Evolutionary conservation across 2,888 invertebrate genomes (phyloP).

Genomic region (Oscheius sp.): DNA sequence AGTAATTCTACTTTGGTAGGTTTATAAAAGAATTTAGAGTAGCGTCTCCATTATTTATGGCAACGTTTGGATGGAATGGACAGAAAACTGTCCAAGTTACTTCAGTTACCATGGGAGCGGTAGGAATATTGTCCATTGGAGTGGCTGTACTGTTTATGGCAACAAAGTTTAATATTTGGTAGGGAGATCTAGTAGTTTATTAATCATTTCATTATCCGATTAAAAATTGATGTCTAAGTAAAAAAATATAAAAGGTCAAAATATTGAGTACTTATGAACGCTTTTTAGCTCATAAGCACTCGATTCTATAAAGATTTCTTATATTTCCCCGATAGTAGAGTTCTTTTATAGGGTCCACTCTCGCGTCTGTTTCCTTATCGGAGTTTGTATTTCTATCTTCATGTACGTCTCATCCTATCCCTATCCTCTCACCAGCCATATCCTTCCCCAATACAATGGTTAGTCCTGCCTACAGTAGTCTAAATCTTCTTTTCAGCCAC

Average conservation of each 20-base stretch:
- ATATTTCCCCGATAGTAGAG: not conserved
- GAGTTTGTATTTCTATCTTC: slow-evolving; percentile 36
- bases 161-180: slow-evolving; percentile 5
- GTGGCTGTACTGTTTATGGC: slow-evolving; percentile 39
- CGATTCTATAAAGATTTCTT: too few relatives aligned
- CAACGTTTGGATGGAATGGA: slow-evolving; percentile 47
- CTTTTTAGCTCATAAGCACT: too few relatives aligned
- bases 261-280: too few relatives aligned
- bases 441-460: slow-evolving; percentile 43
- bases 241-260: too few relatives aligned
- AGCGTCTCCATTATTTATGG: slow-evolving; percentile 41
- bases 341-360: slow-evolving; percentile 35
- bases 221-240: too few relatives aligned
- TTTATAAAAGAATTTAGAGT: slow-evolving; percentile 2
- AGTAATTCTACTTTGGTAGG: not conserved
- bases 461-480: not conserved
- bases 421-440: slow-evolving; percentile 32
- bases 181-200: too few relatives aligned
- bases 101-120: slow-evolving; percentile 38
- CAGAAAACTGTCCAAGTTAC: slow-evolving; percentile 36
- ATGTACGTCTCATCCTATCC: slow-evolving; percentile 48
- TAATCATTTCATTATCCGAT: slow-evolving; percentile 32
- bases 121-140: slow-evolving; percentile 39
- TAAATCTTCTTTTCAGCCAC: slow-evolving; percentile 14
- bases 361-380: slow-evolving; percentile 41